Conservation (phyloP, 2,888 invertebrate genomes). For the Tromatobia lineatoria region DNA sequence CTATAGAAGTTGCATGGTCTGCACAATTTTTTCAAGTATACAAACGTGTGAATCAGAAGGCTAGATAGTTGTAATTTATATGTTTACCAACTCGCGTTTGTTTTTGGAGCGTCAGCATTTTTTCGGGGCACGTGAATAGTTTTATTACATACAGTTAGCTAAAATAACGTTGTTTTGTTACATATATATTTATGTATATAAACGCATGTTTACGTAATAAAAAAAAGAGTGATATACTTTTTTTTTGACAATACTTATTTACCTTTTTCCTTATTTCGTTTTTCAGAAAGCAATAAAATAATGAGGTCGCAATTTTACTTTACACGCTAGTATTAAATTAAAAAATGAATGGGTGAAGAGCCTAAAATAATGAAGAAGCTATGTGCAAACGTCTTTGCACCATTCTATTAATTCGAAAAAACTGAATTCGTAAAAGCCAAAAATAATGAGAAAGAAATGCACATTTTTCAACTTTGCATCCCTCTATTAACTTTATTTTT, state of each 20-base stretch:
- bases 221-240: neutral
- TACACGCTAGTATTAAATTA: no score
- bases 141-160: neutral
- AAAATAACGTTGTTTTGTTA: neutral
- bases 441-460: no score
- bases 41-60: neutral
- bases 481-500: no score
- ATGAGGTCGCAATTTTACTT: no score
- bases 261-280: no score
- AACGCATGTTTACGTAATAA: neutral
- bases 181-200: neutral
- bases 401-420: no score
- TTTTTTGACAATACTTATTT: no score
- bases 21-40: neutral
- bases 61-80: neutral
- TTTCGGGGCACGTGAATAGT: neutral
- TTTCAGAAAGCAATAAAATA: neutral
- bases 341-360: no score
- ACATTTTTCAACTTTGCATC: no score
- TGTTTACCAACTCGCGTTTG: neutral
- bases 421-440: no score
- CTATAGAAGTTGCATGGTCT: neutral
- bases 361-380: no score
- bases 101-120: neutral
- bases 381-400: no score